Evolutionary conservation across 2,113 vertebrate genomes (phyloP), one percentile per base, ranked within the genome.

Genomic region (Hypocryptadius cinnamomeus): DNA sequence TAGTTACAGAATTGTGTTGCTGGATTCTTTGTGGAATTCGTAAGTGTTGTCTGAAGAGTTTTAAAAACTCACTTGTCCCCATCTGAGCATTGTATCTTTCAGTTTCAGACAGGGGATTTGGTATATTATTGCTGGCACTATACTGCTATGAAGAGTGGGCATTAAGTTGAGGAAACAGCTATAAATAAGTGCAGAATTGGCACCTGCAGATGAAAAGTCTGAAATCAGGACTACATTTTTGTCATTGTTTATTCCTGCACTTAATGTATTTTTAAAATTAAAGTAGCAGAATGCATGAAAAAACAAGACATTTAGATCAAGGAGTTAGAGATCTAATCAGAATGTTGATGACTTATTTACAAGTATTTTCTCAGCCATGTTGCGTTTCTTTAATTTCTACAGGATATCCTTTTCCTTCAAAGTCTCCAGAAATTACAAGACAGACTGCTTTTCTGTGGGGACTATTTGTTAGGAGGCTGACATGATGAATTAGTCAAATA

Each of bases 401-500:
- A 97, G 97, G 92, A 96, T 96, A 94, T 96, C 96, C 96, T 94
- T 89, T 97, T 97, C 95, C 96, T 96, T 92, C 56, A n/a, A 86
- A 96, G 92, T 54, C 54, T 94, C 79, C 87, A 71, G 45, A 96
- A 94, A 96, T 91, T 77, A 85, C 65, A 80, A 91, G 81, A 64
- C 66, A 42, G 64, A 85, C 71, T 78, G 79, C 92, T 94, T 96
- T 96, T 72, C 64, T 65, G 82, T 92, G 1, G 94, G 96, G 97
- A 95, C 96, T 95, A 70, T 96, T 97, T 93, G 95, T 95, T 96
- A 96, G 94, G 93, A 98, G 94, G 94, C 95, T 96, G 96, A 93
- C 97, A 97, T 95, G 96, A 96, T 92, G 90, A 98, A 98, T 97
- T 97, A 96, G 96, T 96, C 96, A 94, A 96, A 97, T 96, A 88